Percentiles rank a stretch among this genome's conserved stretches.
Conservation (phyloP, 2,888 invertebrate species). For the Mantis religiosa region DNA sequence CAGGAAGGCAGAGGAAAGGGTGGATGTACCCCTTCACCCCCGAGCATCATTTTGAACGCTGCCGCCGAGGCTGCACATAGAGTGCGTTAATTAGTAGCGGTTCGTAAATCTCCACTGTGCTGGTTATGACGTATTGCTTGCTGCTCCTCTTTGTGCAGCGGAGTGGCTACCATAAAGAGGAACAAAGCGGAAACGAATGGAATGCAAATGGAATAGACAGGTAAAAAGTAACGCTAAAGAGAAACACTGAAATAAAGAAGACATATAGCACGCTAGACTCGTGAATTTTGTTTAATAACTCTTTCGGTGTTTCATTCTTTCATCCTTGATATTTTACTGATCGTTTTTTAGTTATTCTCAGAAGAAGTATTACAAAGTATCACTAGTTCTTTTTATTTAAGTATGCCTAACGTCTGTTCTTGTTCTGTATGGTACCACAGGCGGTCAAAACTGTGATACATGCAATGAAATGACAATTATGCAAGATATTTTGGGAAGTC, state of each 20-base stretch:
- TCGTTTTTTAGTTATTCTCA: too few relatives aligned
- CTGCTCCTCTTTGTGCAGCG: background rate
- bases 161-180: background rate
- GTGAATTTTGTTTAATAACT: background rate
- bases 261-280: background rate
- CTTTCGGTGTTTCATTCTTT: too few relatives aligned
- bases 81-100: constrained; percentile 18
- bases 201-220: background rate
- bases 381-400: too few relatives aligned
- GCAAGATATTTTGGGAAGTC: too few relatives aligned
- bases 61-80: background rate
- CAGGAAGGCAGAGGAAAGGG: constrained; percentile 10
- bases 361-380: too few relatives aligned
- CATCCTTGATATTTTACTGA: too few relatives aligned
- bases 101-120: constrained; percentile 21
- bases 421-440: too few relatives aligned
- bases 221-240: background rate
- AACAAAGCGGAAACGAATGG: background rate
- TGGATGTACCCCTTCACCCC: background rate
- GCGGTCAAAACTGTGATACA: too few relatives aligned
- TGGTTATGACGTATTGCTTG: constrained; percentile 14
- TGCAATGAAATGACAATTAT: too few relatives aligned
- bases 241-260: background rate
- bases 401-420: too few relatives aligned
- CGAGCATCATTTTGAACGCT: background rate